Evolutionary conservation across 2,888 invertebrate species (phyloP).

Genomic region (Drosophila tripunctata): DNA sequence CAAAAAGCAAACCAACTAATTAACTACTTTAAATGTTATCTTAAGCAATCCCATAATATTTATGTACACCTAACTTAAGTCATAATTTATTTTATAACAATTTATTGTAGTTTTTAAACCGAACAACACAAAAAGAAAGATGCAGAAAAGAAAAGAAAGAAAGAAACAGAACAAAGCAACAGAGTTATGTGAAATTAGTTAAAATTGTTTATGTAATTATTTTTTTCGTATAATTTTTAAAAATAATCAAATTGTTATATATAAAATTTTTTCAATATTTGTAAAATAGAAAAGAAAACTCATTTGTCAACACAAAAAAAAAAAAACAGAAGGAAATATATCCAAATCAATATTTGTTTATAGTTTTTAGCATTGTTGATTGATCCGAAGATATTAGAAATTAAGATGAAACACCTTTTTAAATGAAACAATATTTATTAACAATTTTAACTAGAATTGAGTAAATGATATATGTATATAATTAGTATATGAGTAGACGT

Average conservation of each 20-base stretch:
- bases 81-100: conserved; percentile 75
- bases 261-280: conserved; percentile 48
- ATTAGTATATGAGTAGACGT: conserved; percentile 23
- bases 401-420: conserved; percentile 46
- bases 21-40: conserved; percentile 46
- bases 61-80: conserved; percentile 55
- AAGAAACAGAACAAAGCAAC: conserved; percentile 29
- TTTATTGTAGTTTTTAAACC: conserved; percentile 64
- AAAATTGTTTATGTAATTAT: conserved; percentile 31
- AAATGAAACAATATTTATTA: conserved; percentile 48
- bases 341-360: conserved; percentile 38
- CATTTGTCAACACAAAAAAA: conserved; percentile 14
- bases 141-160: conserved; percentile 1
- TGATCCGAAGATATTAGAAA: conserved; percentile 12
- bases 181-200: conserved; percentile 51
- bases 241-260: conserved; percentile 31
- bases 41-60: conserved; percentile 53
- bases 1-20: conserved; percentile 29
- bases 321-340: conserved; percentile 8
- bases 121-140: conserved; percentile 34
- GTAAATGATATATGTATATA: conserved; percentile 25
- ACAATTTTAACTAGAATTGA: conserved; percentile 28
- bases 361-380: conserved; percentile 59
- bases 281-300: conserved; percentile 32
- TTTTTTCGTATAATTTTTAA: conserved; percentile 33